A percentile compares a stretch with the other conserved stretches of the same genome.
phyloP scores from a whole-genome alignment of 1,140 invertebrate species.

The Trachymyrmex septentrionalis region DNA sequence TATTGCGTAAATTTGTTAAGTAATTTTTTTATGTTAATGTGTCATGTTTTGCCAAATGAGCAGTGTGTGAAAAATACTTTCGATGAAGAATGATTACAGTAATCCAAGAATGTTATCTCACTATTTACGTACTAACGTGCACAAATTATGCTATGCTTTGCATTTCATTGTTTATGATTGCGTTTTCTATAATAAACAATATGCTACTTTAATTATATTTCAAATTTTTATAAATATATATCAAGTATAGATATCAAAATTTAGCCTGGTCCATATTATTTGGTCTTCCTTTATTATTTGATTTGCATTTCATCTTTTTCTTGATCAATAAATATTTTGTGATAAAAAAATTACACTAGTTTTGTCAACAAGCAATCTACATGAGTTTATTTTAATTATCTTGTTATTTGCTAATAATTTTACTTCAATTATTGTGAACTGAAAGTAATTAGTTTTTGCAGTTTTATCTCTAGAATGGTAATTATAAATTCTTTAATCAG shows the following conservation, averaged over 20 bases:
- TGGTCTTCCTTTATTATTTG: no score
- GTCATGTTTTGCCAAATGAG: not conserved
- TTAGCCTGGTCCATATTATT: no score
- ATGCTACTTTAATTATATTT: no score
- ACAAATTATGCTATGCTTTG: not conserved
- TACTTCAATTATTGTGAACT: not conserved
- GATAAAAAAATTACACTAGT: not conserved
- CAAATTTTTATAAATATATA: no score
- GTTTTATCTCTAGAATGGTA: not conserved
- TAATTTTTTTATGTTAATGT: not conserved
- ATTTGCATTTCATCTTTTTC: not conserved
- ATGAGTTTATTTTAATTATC: not conserved
- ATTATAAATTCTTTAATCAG: not conserved
- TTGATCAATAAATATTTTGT: not conserved
- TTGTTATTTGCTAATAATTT: not conserved
- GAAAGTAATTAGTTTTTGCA: not conserved
- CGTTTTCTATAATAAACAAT: no score
- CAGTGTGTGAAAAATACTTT: not conserved
- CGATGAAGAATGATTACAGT: not conserved
- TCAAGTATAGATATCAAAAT: no score
- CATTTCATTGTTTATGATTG: no score
- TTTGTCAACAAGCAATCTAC: not conserved
- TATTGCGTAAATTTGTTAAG: no score
- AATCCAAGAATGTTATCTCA: slow-evolving; percentile 5
- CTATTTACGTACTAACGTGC: not conserved